A percentile compares a stretch with the other conserved stretches of the same genome.
phyloP scores from a whole-genome alignment of 2,113 vertebrate genomes.

The Vulpes vulpes region DNA sequence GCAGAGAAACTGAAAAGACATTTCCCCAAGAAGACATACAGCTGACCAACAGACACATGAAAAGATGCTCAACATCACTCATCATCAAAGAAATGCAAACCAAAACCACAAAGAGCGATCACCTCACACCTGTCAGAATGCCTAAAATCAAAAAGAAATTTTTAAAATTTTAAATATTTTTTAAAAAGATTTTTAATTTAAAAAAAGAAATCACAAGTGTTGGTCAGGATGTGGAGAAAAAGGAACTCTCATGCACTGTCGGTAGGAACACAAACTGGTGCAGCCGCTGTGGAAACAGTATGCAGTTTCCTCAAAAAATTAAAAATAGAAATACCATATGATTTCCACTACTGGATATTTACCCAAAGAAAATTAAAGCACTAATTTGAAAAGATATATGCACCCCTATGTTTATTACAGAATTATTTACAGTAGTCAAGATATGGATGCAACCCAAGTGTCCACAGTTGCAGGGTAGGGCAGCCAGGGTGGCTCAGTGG shows the following conservation, averaged over 20 bases:
- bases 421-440: not conserved
- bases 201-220: not conserved
- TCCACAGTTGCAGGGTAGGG: not conserved
- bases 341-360: not conserved
- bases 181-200: no score
- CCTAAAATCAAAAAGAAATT: not conserved
- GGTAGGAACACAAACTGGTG: not conserved
- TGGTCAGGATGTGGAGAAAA: not conserved
- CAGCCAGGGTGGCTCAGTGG: no score
- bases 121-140: not conserved
- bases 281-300: not conserved
- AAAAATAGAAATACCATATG: not conserved
- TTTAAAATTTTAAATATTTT: not conserved
- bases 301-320: not conserved
- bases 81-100: not conserved
- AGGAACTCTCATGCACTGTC: not conserved
- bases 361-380: not conserved
- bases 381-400: not conserved
- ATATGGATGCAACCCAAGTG: not conserved
- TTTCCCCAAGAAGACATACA: not conserved
- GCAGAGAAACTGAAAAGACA: not conserved
- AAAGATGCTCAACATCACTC: not conserved
- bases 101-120: not conserved
- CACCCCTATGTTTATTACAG: not conserved
- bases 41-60: not conserved